Conservation (phyloP, 2,113 vertebrate species). For the Pangasianodon hypophthalmus region DNA sequence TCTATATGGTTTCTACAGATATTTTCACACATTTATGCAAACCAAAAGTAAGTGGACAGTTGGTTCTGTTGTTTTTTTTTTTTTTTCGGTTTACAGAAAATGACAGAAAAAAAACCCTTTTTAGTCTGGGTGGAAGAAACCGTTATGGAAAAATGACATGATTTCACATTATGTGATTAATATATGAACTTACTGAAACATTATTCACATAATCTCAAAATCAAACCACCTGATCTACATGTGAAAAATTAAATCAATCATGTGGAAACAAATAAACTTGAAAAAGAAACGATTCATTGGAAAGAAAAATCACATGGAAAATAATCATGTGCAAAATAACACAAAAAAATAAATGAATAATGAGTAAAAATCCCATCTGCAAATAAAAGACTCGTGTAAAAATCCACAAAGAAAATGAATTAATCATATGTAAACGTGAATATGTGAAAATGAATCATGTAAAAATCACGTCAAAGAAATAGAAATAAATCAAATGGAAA, state of each 20-base stretch:
- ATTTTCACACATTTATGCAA: neutral
- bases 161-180: neutral
- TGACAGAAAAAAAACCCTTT: neutral
- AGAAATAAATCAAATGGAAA: neutral
- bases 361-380: too few species aligned
- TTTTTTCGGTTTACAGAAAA: neutral
- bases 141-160: neutral
- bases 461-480: neutral
- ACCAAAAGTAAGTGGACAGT: neutral
- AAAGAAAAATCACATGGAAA: too few species aligned
- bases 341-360: too few species aligned
- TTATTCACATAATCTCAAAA: too few species aligned
- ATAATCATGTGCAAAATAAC: too few species aligned
- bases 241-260: too few species aligned
- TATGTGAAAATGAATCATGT: neutral
- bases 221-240: too few species aligned
- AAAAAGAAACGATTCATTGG: neutral
- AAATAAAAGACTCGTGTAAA: neutral
- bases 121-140: too few species aligned
- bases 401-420: neutral
- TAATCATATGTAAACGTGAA: neutral
- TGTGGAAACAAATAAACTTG: too few species aligned
- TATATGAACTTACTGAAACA: too few species aligned
- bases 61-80: neutral
- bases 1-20: neutral